These are phyloP conservation scores for Lacanobia wlatinum DNA, from an alignment of 2,888 invertebrate genomes.

Conservation along the genomic window DNA sequence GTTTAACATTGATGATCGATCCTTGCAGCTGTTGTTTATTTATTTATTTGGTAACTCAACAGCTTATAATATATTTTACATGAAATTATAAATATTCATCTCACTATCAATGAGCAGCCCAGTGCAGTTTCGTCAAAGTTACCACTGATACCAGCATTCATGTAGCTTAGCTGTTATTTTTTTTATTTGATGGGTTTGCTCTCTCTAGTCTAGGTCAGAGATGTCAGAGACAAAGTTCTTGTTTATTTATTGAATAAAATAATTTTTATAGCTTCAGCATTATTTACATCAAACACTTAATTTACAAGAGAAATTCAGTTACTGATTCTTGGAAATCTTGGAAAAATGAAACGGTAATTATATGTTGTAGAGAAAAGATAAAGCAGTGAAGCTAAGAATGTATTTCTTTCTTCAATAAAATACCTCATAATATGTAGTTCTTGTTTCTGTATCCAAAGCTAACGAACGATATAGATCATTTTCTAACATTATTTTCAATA, in stretches of 20 bases:
- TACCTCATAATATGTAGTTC: not conserved
- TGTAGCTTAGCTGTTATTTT: too few species aligned
- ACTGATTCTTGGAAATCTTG: not conserved
- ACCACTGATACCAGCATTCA: too few species aligned
- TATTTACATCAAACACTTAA: not conserved
- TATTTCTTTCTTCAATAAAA: not conserved
- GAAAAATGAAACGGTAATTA: not conserved
- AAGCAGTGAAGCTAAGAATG: not conserved
- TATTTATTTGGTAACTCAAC: too few species aligned
- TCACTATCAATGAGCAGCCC: too few species aligned
- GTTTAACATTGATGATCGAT: too few species aligned
- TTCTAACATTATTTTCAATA: slow-evolving; percentile 26
- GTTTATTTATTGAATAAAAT: not conserved
- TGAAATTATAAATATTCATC: too few species aligned
- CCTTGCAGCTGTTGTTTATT: too few species aligned
- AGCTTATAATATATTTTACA: too few species aligned
- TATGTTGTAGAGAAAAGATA: not conserved
- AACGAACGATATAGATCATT: slow-evolving; percentile 24
- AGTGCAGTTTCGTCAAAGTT: too few species aligned
- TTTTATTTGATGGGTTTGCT: too few species aligned
- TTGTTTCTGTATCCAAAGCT: slow-evolving; percentile 8
- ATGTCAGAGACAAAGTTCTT: too few species aligned
- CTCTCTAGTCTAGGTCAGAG: too few species aligned
- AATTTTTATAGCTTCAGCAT: not conserved
- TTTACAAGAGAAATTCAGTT: not conserved